Evolutionary conservation across 2,113 vertebrate genomes (phyloP).

Genomic region (Brachyhypopomus gauderio): DNA sequence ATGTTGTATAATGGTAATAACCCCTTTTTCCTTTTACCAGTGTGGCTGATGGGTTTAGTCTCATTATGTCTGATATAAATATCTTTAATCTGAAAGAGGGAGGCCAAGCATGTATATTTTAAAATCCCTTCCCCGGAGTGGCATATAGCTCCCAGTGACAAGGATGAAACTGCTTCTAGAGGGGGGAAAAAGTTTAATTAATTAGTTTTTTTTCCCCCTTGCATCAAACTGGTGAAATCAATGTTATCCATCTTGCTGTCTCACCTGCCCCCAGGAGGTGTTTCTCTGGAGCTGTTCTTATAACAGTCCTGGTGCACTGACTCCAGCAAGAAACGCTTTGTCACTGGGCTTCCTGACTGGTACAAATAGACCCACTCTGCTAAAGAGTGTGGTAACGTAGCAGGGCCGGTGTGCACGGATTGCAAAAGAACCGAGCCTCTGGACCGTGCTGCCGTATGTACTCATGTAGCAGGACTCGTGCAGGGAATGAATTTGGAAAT

Average conservation of each 20-base stretch:
- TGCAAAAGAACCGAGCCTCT: slow-evolving; percentile 29
- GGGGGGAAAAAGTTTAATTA: slow-evolving; percentile 43
- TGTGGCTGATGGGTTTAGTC: neutral
- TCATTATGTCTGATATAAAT: neutral
- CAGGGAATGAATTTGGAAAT: slow-evolving; percentile 10
- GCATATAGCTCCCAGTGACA: neutral
- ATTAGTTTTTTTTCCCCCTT: slow-evolving; percentile 42
- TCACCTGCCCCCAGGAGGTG: slow-evolving; percentile 33
- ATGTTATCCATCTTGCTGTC: slow-evolving; percentile 58
- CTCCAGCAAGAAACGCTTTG: slow-evolving; percentile 38
- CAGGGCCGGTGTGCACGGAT: slow-evolving; percentile 21
- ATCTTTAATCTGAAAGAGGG: neutral
- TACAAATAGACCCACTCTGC: slow-evolving; percentile 51
- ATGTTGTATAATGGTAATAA: slow-evolving; percentile 22
- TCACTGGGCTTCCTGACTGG: slow-evolving; percentile 48
- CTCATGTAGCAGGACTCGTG: slow-evolving; percentile 48
- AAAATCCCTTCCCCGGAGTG: neutral
- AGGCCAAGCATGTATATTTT: neutral
- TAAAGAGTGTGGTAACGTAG: slow-evolving; percentile 49
- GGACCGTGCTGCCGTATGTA: slow-evolving; percentile 57
- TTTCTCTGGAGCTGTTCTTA: slow-evolving; percentile 53
- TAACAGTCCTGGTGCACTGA: slow-evolving; percentile 49
- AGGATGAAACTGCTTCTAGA: slow-evolving; percentile 43
- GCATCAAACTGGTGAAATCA: slow-evolving; percentile 56
- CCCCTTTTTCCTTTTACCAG: neutral